phyloP scores from a whole-genome alignment of 2,888 invertebrate genomes.

The Abrostola triplasia region DNA sequence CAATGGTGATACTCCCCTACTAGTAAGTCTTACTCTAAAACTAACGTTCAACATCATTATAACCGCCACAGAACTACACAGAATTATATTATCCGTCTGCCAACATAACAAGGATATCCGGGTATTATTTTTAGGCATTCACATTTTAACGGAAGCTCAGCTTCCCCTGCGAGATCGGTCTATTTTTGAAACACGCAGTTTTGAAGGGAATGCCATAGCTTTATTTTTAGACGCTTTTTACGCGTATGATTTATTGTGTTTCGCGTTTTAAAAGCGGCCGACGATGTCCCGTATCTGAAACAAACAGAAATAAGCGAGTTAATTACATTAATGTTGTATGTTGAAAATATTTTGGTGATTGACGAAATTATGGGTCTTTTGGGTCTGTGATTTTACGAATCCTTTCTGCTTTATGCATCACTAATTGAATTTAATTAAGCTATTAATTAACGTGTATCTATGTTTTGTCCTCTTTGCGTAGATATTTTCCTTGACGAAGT shows the following conservation, averaged over 20 bases:
- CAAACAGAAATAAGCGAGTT: conserved; percentile 62
- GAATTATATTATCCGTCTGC: conserved; percentile 51
- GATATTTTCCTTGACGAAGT: too few relatives aligned
- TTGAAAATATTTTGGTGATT: conserved; percentile 23
- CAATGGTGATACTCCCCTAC: conserved; percentile 78
- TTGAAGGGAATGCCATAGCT: conserved; percentile 75
- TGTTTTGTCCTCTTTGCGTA: too few relatives aligned
- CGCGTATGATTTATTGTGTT: conserved; percentile 62
- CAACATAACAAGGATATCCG: conserved; percentile 75
- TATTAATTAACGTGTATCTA: too few relatives aligned
- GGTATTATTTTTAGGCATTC: conserved; percentile 71
- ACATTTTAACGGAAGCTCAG: conserved; percentile 77
- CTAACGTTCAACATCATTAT: conserved; percentile 71
- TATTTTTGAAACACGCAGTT: conserved; percentile 65
- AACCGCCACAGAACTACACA: conserved; percentile 49
- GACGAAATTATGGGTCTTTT: not conserved
- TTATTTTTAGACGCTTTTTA: conserved; percentile 68
- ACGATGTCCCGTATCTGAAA: conserved; percentile 69
- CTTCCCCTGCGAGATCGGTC: conserved; percentile 70
- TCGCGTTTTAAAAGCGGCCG: conserved; percentile 49
- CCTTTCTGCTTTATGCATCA: not conserved
- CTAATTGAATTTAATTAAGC: too few relatives aligned
- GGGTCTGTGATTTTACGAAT: not conserved
- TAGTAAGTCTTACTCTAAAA: conserved; percentile 71
- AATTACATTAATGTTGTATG: conserved; percentile 33